phyloP scores from a whole-genome alignment of 2,888 invertebrate species.

The Latrodectus elegans region DNA sequence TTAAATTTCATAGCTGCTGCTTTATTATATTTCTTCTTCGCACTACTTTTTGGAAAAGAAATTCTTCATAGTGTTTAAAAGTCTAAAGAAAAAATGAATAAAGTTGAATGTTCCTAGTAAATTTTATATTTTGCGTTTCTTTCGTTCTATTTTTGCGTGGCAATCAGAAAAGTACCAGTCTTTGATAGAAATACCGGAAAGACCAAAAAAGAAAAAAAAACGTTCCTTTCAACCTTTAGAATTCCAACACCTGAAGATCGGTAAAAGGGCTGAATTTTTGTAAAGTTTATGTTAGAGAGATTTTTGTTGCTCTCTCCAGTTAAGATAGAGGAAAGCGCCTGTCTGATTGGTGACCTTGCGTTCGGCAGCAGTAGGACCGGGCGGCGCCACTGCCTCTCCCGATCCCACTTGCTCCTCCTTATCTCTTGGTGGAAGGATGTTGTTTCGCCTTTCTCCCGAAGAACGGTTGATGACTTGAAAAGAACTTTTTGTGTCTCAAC shows the following conservation, averaged over 20 bases:
- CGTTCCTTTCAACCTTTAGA: conserved; percentile 6
- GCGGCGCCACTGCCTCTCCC: conserved; percentile 64
- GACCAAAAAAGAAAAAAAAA: conserved; percentile 8
- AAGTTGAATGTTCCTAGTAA: not conserved
- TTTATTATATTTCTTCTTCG: no score
- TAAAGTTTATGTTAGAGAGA: not conserved
- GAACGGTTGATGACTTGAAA: conserved; percentile 7
- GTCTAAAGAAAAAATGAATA: not conserved
- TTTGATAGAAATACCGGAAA: not conserved
- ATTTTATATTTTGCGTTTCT: not conserved
- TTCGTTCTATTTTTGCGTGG: not conserved
- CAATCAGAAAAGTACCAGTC: no score
- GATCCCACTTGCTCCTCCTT: conserved; percentile 64
- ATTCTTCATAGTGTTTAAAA: not conserved
- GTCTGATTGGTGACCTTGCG: conserved; percentile 68
- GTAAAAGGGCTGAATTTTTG: conserved; percentile 10
- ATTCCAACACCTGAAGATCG: conserved; percentile 52
- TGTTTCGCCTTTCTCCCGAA: conserved; percentile 27
- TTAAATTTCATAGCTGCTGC: no score
- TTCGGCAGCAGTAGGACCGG: conserved; percentile 41
- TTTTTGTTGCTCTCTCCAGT: not conserved
- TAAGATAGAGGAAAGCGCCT: conserved; percentile 31
- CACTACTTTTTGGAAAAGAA: not conserved
- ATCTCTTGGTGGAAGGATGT: conserved; percentile 50
- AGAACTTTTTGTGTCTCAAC: not conserved